A percentile compares a stretch with the other conserved stretches of the same genome.
phyloP scores from a whole-genome alignment of 2,113 vertebrate genomes.

The Sporophila hypoxantha region DNA sequence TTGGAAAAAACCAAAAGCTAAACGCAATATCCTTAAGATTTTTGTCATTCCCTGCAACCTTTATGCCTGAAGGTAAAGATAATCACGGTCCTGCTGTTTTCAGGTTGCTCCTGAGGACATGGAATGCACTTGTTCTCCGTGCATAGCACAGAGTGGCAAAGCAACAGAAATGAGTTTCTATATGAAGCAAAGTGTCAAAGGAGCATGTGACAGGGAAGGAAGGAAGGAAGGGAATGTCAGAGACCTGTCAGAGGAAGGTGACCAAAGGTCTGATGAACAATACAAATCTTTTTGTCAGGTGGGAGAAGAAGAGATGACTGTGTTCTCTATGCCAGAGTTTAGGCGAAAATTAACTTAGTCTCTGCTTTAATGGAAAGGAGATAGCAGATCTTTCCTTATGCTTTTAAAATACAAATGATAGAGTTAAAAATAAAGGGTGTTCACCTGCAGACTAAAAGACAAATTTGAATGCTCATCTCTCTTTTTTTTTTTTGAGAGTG shows the following conservation, averaged over 20 bases:
- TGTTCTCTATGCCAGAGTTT: not conserved
- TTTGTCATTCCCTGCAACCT: not conserved
- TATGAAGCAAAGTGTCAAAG: not conserved
- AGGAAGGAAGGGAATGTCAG: not conserved
- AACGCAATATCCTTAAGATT: not conserved
- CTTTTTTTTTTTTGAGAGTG: no score
- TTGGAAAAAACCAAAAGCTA: not conserved
- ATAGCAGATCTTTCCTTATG: not conserved
- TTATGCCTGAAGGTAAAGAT: not conserved
- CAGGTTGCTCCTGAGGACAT: not conserved
- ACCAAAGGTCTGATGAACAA: not conserved
- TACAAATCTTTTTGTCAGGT: not conserved
- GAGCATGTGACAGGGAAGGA: not conserved
- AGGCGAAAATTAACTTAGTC: not conserved
- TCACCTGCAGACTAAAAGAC: not conserved
- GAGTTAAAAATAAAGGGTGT: not conserved
- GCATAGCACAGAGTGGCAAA: not conserved
- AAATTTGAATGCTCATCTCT: not conserved
- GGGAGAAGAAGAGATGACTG: not conserved
- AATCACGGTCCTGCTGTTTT: not conserved
- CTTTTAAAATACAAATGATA: not conserved
- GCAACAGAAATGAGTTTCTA: not conserved
- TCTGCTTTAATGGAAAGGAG: not conserved
- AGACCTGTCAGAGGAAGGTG: not conserved
- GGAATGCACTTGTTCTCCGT: rapidly evolving